A percentile compares a stretch with the other conserved stretches of the same genome.
Evolutionary conservation across 2,888 invertebrate species (phyloP).

Genomic region (Busseola fusca): DNA sequence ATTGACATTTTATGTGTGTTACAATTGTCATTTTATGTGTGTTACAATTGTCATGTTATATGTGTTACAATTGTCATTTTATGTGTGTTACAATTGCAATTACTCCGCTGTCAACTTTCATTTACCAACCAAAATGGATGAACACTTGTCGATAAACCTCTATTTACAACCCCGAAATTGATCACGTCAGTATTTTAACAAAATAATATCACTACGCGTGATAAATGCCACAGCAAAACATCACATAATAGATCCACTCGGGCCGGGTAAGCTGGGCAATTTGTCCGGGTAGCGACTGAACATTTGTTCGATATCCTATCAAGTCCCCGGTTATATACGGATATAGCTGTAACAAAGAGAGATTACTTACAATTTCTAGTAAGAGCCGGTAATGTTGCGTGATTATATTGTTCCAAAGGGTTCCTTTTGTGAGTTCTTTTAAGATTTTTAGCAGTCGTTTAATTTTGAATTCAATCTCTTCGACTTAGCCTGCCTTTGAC

Average conservation of each 20-base stretch:
- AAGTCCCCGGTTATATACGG: slow-evolving; percentile 58
- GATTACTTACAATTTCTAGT: slow-evolving; percentile 63
- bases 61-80: neutral
- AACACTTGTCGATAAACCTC: neutral
- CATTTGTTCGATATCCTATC: slow-evolving; percentile 67
- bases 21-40: neutral
- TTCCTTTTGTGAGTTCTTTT: slow-evolving; percentile 9
- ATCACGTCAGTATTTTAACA: slow-evolving; percentile 29
- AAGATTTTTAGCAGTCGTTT: slow-evolving; percentile 19
- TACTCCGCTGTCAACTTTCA: neutral
- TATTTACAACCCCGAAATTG: slow-evolving; percentile 14
- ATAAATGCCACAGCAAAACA: slow-evolving; percentile 57
- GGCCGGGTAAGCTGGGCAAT: slow-evolving; percentile 61
- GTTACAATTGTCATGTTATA: too few relatives aligned
- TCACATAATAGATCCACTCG: slow-evolving; percentile 65
- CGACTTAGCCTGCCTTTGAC: neutral
- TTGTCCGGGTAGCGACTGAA: slow-evolving; percentile 61
- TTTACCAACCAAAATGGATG: neutral
- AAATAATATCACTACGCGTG: slow-evolving; percentile 47
- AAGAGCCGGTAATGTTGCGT: slow-evolving; percentile 42
- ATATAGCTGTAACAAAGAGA: slow-evolving; percentile 62
- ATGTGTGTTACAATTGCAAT: neutral
- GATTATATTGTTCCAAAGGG: slow-evolving; percentile 54
- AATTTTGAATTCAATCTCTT: slow-evolving; percentile 33
- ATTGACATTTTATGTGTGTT: neutral